Evolutionary conservation across 2,888 invertebrate species (phyloP), one percentile per base, ranked within the genome.

Genomic region (Trachelus iudaicus): DNA sequence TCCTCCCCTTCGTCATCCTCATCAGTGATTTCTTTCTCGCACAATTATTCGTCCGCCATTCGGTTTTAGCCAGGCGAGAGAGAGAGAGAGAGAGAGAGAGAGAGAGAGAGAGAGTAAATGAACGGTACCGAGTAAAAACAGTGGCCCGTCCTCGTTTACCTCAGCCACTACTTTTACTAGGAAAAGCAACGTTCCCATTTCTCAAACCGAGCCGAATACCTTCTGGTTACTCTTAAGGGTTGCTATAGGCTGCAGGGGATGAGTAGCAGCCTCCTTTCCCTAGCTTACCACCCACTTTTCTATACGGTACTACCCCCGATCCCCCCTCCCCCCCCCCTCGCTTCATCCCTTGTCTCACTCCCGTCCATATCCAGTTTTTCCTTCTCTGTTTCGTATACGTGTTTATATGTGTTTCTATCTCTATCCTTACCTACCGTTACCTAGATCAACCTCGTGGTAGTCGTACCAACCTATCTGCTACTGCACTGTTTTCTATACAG

Each of bases 331-430:
- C 34, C 69, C 77, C 56, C 35, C 35, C 0, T 37, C 79, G 74
- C n/a, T 69, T 82, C 82, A 81, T 83, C 83, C 85, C 84, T 85
- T 85, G 86, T 83, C 85, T 88, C 84, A 86, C 86, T 85, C 86
- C 85, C 86, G 80, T 77, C 83, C 83, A 78, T 82, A 56, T 23
- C 56, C 23, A 23, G 6, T 15, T 15, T 9, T 56, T 56, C 56
- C 23, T 56, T 56, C 56, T 56, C 56, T 23, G 0, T 56, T 56
- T 56, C 15, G 2, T 23, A 56, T 56, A 15, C 2, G 23, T 15
- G 23, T 9, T 2, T 15, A 2, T 23, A 23, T 56, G 23, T 9
- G 0, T 23, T 56, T 56, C 56, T 9, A 56, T 56, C 56, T 56
- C 56, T 56, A 9, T 15, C 56, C 56, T 23, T 56, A 56, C 23